Conservation (phyloP, 2,113 vertebrate species). For the Lepidothrix coronata region DNA sequence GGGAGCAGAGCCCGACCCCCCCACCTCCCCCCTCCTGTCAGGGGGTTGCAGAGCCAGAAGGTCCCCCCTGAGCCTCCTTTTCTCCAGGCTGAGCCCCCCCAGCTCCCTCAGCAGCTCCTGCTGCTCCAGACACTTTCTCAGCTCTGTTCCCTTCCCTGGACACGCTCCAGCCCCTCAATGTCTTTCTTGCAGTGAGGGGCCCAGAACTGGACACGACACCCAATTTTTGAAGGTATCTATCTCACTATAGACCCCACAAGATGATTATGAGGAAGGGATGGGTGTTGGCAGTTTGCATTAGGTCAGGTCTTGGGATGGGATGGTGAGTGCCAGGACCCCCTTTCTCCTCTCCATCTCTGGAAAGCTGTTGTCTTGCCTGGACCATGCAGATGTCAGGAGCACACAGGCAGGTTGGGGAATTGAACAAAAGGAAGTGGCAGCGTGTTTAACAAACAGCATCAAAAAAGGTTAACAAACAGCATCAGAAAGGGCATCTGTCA, state of each 20-base stretch:
- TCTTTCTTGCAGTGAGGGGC: background rate
- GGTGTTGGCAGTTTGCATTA: background rate
- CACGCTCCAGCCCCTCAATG: accelerated
- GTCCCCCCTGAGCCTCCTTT: background rate
- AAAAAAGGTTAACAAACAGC: constrained; percentile 69
- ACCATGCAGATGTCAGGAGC: background rate
- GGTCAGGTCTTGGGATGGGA: background rate
- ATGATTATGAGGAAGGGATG: background rate
- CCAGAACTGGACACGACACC: background rate
- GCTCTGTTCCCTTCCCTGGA: accelerated
- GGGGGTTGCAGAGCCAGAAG: background rate
- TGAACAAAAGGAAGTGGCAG: constrained; percentile 2
- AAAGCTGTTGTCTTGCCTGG: background rate
- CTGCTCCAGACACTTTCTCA: accelerated
- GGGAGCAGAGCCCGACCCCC: background rate
- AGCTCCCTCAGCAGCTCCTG: background rate
- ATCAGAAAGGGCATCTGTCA: constrained; percentile 70
- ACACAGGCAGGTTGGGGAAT: background rate
- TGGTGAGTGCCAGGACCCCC: background rate
- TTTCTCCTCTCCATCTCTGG: background rate
- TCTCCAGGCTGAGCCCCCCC: background rate
- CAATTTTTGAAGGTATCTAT: background rate
- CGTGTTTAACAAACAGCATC: constrained; percentile 62
- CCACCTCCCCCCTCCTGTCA: background rate
- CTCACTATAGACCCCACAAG: background rate